A percentile compares a stretch with the other conserved stretches of the same genome.
Conservation (phyloP, 2,888 invertebrate genomes). For the Cryptops parisi region DNA sequence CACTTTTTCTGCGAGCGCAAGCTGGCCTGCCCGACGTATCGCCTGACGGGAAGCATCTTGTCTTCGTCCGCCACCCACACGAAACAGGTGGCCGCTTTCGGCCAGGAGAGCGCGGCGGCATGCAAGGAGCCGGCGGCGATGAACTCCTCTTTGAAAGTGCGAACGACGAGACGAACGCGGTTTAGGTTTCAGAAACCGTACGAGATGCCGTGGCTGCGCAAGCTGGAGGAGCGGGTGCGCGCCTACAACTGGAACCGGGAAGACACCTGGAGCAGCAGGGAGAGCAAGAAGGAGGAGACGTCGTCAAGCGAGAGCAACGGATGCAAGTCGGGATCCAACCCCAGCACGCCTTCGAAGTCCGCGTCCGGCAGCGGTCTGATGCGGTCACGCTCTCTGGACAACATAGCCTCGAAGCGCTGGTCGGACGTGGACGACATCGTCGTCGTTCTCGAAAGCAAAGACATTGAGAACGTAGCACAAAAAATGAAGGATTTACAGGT, state of each 20-base stretch:
- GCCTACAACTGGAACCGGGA: constrained; percentile 8
- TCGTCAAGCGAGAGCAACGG: not conserved
- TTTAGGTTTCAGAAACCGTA: constrained; percentile 9
- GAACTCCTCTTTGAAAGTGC: not conserved
- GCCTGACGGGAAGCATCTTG: not conserved
- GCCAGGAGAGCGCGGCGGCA: not conserved
- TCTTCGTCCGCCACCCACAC: not conserved
- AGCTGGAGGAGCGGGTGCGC: constrained; percentile 7
- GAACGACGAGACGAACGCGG: not conserved
- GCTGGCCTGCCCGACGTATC: too few species aligned
- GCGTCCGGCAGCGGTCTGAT: constrained; percentile 1
- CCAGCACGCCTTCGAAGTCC: constrained; percentile 5
- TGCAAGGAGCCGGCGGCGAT: not conserved
- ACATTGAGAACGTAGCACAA: constrained; percentile 12
- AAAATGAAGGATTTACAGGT: constrained; percentile 8
- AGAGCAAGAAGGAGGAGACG: too few species aligned
- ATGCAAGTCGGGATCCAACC: constrained; percentile 5
- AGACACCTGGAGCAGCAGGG: too few species aligned
- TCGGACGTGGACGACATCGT: not conserved
- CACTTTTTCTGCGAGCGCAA: too few species aligned
- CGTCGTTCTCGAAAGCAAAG: not conserved
- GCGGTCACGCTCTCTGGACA: constrained; percentile 10
- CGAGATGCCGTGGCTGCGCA: constrained; percentile 5
- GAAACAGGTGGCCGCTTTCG: not conserved
- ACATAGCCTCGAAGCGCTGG: not conserved